These are phyloP conservation scores for Pristionchus maxplancki DNA, from an alignment of 2,888 invertebrate genomes.

Conservation along the genomic window DNA sequence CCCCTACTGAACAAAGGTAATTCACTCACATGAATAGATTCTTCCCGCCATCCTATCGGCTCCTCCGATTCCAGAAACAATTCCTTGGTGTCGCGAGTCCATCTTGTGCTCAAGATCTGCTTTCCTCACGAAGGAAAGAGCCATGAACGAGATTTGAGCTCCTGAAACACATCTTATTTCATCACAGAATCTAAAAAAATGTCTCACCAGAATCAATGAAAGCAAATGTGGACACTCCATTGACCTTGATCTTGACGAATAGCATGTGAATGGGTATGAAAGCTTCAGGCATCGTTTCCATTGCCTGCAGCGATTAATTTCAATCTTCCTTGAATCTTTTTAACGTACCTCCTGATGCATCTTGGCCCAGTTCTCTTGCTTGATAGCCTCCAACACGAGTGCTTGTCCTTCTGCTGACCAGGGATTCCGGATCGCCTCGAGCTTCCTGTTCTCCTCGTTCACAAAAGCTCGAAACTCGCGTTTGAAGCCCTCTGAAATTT, in stretches of 20 bases:
- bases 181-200: not conserved
- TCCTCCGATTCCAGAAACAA: slow-evolving; percentile 97
- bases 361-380: slow-evolving; percentile 91
- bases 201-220: slow-evolving; percentile 93
- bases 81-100: slow-evolving; percentile 94
- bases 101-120: slow-evolving; percentile 80
- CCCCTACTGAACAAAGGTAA: not conserved
- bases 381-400: slow-evolving; percentile 94
- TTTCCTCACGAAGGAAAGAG: slow-evolving; percentile 88
- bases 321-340: too few relatives aligned
- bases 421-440: slow-evolving; percentile 92
- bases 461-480: slow-evolving; percentile 10
- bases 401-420: slow-evolving; percentile 96
- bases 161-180: not conserved
- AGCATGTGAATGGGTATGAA: slow-evolving; percentile 98
- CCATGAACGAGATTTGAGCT: slow-evolving; percentile 98
- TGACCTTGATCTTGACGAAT: slow-evolving; percentile 95
- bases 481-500: slow-evolving; percentile 52
- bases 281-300: slow-evolving; percentile 98
- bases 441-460: slow-evolving; percentile 81
- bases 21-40: slow-evolving; percentile 87
- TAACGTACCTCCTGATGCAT: slow-evolving; percentile 83
- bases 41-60: slow-evolving; percentile 95
- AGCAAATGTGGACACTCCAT: slow-evolving; percentile 95
- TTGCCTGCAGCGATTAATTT: too few relatives aligned